Evolutionary conservation across 1,140 invertebrate species (phyloP).

Genomic region (Prorops nasuta): DNA sequence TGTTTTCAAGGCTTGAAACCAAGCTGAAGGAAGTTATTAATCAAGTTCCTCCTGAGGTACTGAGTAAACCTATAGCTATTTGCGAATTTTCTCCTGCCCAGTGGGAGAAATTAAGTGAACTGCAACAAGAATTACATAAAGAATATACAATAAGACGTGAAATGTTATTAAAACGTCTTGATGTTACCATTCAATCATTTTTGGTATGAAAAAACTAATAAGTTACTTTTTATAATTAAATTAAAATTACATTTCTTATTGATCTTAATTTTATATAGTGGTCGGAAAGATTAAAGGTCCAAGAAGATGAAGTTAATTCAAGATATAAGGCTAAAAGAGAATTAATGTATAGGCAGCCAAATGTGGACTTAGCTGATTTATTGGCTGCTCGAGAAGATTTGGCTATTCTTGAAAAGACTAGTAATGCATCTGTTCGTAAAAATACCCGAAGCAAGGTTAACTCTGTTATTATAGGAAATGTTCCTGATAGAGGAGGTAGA

Average conservation of each 20-base stretch:
- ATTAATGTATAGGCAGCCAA: constrained; percentile 62
- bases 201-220: constrained; percentile 54
- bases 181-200: constrained; percentile 94
- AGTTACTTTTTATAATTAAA: constrained; percentile 23
- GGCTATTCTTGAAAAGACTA: constrained; percentile 85
- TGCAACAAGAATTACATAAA: constrained; percentile 70
- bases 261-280: constrained; percentile 71
- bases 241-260: constrained; percentile 1
- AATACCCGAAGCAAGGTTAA: constrained; percentile 80
- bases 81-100: constrained; percentile 74
- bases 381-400: constrained; percentile 80
- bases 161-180: constrained; percentile 85
- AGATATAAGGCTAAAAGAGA: constrained; percentile 70
- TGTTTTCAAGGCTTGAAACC: constrained; percentile 76
- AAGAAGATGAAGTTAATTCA: constrained; percentile 71
- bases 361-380: constrained; percentile 70
- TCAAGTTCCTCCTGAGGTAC: constrained; percentile 61
- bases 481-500: constrained; percentile 86
- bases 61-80: constrained; percentile 79
- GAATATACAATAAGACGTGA: constrained; percentile 84
- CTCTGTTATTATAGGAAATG: constrained; percentile 78
- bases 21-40: constrained; percentile 72
- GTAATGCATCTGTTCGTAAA: constrained; percentile 73
- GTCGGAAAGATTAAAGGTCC: constrained; percentile 77
- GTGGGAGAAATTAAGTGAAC: constrained; percentile 71